Evolutionary conservation across 1,140 invertebrate species (phyloP), one percentile per base, ranked within the genome.

Genomic region (Drosophila hydei): DNA sequence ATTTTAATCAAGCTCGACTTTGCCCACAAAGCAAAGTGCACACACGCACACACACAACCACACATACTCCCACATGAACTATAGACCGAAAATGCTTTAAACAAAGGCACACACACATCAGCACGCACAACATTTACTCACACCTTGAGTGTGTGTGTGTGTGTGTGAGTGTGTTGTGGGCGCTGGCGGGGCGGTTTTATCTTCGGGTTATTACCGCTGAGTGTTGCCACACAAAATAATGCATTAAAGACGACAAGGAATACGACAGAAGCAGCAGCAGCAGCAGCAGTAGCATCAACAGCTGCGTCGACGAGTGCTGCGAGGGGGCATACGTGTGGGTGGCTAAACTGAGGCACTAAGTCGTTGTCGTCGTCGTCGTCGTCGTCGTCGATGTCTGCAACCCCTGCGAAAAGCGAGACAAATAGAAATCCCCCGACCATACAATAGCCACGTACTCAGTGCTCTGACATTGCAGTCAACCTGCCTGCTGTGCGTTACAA

Each of bases 181-280:
- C 12, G 38, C 12, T 6, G 62, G 58, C 61, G 67, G 55, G 55
- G 33, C 27, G 70, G 77, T 69, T 87, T 87, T 85, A 85, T 85
- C 81, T 85, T 80, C 62, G 67, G 81, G 81, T 81, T 85, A 85
- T 85, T 88, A 88, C 83, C 83, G 83, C 83, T 87, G 83, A 88
- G 83, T 87, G 83, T 88, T 88, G 83, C 83, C 83, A 87, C 83
- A 87, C 83, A 87, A 87, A 87, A 87, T 87, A 87, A 87, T 87
- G 83, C 83, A 87, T 87, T 87, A 88, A 87, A 75, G 62, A 76
- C 83, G 83, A 81, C 81, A 85, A 65, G 59, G 42, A 33, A 42
- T 36, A 72, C 61, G 48, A 71, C 70, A 72, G 47, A 54, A 48
- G 18, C 43, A 23, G 3, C 40, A 42, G 30, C 60, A 51, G 52